A percentile compares a stretch with the other conserved stretches of the same genome.
phyloP scores from a whole-genome alignment of 2,888 invertebrate species.

The Criorhina ranunculi region DNA sequence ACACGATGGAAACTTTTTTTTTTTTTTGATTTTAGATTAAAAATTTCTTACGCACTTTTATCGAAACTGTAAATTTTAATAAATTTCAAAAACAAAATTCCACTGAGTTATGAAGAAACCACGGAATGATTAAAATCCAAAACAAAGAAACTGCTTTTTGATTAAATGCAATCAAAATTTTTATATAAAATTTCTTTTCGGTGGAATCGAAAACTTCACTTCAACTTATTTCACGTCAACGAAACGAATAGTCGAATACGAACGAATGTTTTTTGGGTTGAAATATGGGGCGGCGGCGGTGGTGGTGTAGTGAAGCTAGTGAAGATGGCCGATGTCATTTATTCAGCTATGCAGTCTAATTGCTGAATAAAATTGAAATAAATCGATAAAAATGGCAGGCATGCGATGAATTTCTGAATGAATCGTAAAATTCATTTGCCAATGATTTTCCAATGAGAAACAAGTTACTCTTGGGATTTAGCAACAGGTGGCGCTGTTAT shows the following conservation, averaged over 20 bases:
- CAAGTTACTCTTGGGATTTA: background rate
- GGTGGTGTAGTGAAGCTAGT: constrained; percentile 35
- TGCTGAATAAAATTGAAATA: constrained; percentile 62
- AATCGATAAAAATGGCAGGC: constrained; percentile 68
- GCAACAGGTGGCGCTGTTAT: constrained; percentile 50
- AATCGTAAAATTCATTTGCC: constrained; percentile 24
- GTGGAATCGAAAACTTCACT: constrained; percentile 62
- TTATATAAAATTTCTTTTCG: constrained; percentile 52
- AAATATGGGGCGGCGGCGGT: constrained; percentile 47
- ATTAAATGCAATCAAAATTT: constrained; percentile 56
- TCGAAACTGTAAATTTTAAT: constrained; percentile 47
- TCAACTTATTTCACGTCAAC: constrained; percentile 70
- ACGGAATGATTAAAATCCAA: constrained; percentile 24
- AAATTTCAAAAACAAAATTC: constrained; percentile 42
- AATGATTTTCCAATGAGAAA: constrained; percentile 25
- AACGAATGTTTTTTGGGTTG: constrained; percentile 60
- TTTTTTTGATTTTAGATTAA: background rate
- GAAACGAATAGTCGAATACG: too few relatives aligned
- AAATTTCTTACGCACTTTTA: constrained; percentile 74
- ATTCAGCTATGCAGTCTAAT: constrained; percentile 49
- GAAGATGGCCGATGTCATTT: constrained; percentile 62
- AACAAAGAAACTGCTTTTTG: constrained; percentile 14
- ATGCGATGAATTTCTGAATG: constrained; percentile 16
- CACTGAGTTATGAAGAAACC: constrained; percentile 57
- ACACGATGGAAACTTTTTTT: constrained; percentile 11